Percentiles rank a stretch among this genome's conserved stretches.
These are phyloP conservation scores for Thripadectes ignobilis DNA, from an alignment of 2,797 vertebrate genomes.

Conservation along the genomic window DNA sequence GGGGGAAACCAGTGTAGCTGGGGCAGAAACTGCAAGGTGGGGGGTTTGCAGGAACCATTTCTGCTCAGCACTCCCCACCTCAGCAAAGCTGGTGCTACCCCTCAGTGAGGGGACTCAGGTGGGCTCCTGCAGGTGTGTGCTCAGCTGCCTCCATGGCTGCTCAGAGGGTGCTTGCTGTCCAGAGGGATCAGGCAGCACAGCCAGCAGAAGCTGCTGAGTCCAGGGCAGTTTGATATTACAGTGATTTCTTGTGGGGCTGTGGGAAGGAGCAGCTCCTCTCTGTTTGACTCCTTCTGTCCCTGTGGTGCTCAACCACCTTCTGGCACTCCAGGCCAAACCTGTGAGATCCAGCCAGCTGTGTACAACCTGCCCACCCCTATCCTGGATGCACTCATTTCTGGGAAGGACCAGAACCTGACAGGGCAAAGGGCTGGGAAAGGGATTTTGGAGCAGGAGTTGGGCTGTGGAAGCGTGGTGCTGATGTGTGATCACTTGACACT, in stretches of 20 bases:
- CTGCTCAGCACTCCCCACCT: not conserved
- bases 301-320: rapidly evolving
- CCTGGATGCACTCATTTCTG: not conserved
- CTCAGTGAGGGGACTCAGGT: not conserved
- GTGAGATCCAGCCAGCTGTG: not conserved
- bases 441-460: not conserved
- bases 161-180: rapidly evolving
- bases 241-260: not conserved
- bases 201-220: not conserved
- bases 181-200: rapidly evolving
- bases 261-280: not conserved
- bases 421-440: not conserved
- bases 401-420: not conserved
- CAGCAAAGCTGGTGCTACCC: not conserved
- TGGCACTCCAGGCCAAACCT: not conserved
- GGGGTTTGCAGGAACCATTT: not conserved
- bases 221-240: not conserved
- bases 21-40: not conserved
- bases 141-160: not conserved
- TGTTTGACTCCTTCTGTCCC: not conserved
- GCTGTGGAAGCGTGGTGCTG: rapidly evolving
- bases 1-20: not conserved
- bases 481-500: not conserved
- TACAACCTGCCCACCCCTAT: not conserved
- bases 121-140: not conserved